Percentiles rank a stretch among this genome's conserved stretches.
phyloP scores from a whole-genome alignment of 2,797 vertebrate species.

The Glyptemys insculpta region DNA sequence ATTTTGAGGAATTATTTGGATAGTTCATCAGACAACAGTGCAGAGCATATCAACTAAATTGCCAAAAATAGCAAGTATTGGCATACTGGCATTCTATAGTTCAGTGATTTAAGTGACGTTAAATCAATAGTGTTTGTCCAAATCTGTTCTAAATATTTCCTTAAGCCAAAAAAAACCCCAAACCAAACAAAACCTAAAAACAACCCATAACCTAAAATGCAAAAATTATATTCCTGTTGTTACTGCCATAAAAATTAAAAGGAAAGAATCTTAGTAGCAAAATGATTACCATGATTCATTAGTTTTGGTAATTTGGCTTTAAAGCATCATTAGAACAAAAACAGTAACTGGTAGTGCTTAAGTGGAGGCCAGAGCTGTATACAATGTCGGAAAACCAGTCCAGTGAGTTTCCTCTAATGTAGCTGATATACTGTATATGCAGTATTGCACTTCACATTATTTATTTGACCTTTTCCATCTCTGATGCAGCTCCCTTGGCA shows the following conservation, averaged over 20 bases:
- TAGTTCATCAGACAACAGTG: not conserved
- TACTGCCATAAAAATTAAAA: constrained; percentile 45
- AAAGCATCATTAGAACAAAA: constrained; percentile 59
- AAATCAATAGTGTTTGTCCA: not conserved
- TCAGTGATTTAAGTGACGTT: not conserved
- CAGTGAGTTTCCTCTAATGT: constrained; percentile 48
- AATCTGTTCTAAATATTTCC: constrained; percentile 22
- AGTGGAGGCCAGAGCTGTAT: constrained; percentile 18
- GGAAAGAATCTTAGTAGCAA: constrained; percentile 30
- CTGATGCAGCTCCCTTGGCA: not conserved
- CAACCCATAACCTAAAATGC: not conserved
- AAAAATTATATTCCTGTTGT: constrained; percentile 20
- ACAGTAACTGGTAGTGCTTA: not conserved
- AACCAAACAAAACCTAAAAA: constrained; percentile 14
- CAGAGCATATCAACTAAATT: constrained; percentile 5
- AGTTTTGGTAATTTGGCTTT: constrained; percentile 64
- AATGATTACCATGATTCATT: constrained; percentile 53
- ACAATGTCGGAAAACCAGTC: not conserved
- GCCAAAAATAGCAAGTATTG: constrained; percentile 16
- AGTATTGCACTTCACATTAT: not conserved
- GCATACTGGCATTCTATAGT: constrained; percentile 23
- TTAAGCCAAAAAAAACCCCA: constrained; percentile 9
- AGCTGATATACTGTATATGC: constrained; percentile 31
- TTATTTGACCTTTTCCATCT: constrained; percentile 22
- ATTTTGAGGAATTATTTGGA: not conserved